Base-by-base conservation (phyloP, 2,797 vertebrate genomes). In the Chaunax sp. region DNA sequence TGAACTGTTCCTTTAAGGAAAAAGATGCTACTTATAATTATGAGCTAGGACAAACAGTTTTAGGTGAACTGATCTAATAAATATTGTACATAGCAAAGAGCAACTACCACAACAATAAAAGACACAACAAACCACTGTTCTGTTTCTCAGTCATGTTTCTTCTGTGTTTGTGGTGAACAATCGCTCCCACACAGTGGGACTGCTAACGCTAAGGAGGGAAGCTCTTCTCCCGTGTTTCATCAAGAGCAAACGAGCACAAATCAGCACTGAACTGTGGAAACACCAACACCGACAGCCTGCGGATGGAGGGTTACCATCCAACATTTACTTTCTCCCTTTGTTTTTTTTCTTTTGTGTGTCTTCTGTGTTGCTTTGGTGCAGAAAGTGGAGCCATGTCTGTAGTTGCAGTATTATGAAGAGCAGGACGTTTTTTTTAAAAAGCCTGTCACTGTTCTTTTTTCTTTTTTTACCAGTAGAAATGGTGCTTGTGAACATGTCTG, bases 71-170 rank as follows among this genome's bases (percentile, higher is more conserved):
- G 89, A 84, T 87, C 90, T 94, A 94, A 87, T 97, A 96, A 95
- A 95, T 95, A 98, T 97, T 98, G 96, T 97, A 98, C 86, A 92
- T 89, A 91, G 72, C 38, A 56, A 80, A 82, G 73, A 85, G 64
- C 67, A 83, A 88, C 88, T 93, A 92, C 90, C 90, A 88, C 89
- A 91, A 88, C 92, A 95, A 93, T 95, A 93, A 94, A 80, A 51
- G 70, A 78, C 76, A 69, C 72, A 81, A 64, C 74, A 78, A 87
- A 85, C 86, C 87, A 89, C 88, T 85, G 71, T 78, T 81, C 64
- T 70, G 53, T 81, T 74, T 57, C 65, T 78, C 77, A 44, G 62
- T 78, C 78, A 56, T 51, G 56, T 75, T 95, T 91, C 65, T 30
- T 62, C 63, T n/a, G n/a, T n/a, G n/a, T n/a, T n/a, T n/a, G n/a